These are phyloP conservation scores for Erinaceus europaeus DNA, from an alignment of 2,113 vertebrate species.

Conservation along the genomic window DNA sequence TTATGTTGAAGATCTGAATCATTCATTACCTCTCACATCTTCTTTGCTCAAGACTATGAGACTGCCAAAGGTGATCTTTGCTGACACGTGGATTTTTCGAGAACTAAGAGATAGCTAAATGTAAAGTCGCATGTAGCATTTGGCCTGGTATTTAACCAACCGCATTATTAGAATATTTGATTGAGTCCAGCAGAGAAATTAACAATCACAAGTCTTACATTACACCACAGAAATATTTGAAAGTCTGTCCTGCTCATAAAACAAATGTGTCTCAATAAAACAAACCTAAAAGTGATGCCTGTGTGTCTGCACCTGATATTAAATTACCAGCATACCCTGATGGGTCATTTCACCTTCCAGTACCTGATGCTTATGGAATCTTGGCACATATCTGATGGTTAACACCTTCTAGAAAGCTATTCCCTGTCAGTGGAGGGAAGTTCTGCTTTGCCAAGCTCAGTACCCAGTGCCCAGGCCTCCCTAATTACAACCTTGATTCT, in stretches of 20 bases:
- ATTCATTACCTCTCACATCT: not conserved
- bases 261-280: constrained; percentile 27
- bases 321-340: constrained; percentile 4
- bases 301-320: not conserved
- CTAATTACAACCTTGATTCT: constrained; percentile 13
- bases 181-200: constrained; percentile 30
- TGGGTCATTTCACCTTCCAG: constrained; percentile 16
- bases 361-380: constrained; percentile 16
- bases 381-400: constrained; percentile 27
- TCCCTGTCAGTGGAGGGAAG: not conserved
- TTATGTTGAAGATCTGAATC: not conserved
- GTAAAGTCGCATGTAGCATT: not conserved
- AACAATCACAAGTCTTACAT: constrained; percentile 43
- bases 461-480: not conserved
- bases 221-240: constrained; percentile 52
- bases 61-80: not conserved
- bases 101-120: not conserved
- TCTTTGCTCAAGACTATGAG: not conserved
- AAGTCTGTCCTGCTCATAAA: constrained; percentile 13
- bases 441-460: constrained; percentile 23
- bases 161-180: constrained; percentile 28
- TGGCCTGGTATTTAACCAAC: constrained; percentile 12
- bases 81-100: not conserved
- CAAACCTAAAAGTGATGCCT: not conserved
- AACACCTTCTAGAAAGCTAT: constrained; percentile 31